Evolutionary conservation across 2,888 invertebrate genomes (phyloP), one percentile per base, ranked within the genome.

Genomic region (Rhopalosiphum nymphaeae): DNA sequence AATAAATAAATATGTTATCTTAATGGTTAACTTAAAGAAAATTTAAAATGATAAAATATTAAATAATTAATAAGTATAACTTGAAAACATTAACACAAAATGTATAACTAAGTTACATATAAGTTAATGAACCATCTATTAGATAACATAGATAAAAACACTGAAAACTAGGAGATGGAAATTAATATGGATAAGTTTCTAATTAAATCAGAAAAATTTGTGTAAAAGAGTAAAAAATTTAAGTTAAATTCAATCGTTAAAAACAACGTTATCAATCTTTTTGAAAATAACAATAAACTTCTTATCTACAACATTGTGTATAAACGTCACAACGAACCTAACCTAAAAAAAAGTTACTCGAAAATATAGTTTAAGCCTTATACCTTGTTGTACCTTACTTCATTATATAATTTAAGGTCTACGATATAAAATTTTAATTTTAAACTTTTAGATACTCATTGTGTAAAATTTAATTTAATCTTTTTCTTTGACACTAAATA

Each of bases 251-350:
- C 36, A 36, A 36, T 78, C 91, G 91, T 91, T 91, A 78, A 49
- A 53, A 91, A 78, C 42, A 56, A 42, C n/a, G 56, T 56, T 91
- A 91, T 91, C 91, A 91, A 44, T 3, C 53, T 91, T 91, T 91
- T 91, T 67, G 36, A 91, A 91, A 91, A 91, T 53, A 13, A 78
- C 26, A 91, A 84, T 16, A 91, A 67, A 36, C 3, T 25, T 88
- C n/a, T 88, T 88, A 88, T 88, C 88, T 53, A 53, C 10, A 36
- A 46, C 26, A 44, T 10, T 10, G 42, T 16, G 49, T 16, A 53
- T 53, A 53, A 26, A 86, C 13, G n/a, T 29, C 13, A 78, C 21
- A 36, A 78, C 36, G 21, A 67, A 78, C 78, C 36, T 78, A 78
- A 78, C 78, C 78, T 78, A 78, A 21, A 78, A 78, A 78, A 36